Percentiles rank a stretch among this genome's conserved stretches.
Conservation (phyloP, 2,888 invertebrate species). For the Agrochola macilenta region DNA sequence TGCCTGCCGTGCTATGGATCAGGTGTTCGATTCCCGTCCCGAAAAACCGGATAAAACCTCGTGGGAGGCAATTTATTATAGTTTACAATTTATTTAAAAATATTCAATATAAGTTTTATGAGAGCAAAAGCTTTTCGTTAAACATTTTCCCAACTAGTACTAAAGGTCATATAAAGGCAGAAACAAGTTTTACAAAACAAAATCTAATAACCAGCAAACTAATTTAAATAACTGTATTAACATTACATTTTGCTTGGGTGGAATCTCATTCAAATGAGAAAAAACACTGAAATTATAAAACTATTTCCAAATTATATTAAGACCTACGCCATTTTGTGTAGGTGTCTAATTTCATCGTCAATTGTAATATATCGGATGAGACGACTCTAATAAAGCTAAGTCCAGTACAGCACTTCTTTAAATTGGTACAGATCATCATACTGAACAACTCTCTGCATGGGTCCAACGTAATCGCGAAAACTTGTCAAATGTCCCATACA, state of each 20-base stretch:
- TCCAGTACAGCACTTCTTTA: too few relatives aligned
- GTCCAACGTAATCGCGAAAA: too few relatives aligned
- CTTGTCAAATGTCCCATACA: too few relatives aligned
- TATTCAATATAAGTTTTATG: background rate
- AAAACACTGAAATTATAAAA: background rate
- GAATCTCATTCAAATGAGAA: constrained; percentile 6
- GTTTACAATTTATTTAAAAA: background rate
- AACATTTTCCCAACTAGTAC: background rate
- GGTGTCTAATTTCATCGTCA: background rate
- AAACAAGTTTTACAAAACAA: background rate
- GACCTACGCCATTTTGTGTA: background rate
- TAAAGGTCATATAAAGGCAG: constrained; percentile 26
- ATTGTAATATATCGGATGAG: background rate
- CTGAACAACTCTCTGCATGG: too few relatives aligned
- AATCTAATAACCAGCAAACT: background rate
- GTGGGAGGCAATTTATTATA: constrained; percentile 4
- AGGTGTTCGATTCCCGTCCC: too few relatives aligned
- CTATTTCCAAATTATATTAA: background rate
- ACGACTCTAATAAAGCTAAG: background rate
- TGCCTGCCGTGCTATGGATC: background rate
- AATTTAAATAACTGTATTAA: background rate
- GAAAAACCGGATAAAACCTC: background rate
- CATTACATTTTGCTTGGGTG: background rate
- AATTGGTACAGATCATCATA: too few relatives aligned
- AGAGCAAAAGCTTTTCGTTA: background rate